Evolutionary conservation across 1,140 invertebrate species (phyloP).

Genomic region (Pogonognathellus flavescens): DNA sequence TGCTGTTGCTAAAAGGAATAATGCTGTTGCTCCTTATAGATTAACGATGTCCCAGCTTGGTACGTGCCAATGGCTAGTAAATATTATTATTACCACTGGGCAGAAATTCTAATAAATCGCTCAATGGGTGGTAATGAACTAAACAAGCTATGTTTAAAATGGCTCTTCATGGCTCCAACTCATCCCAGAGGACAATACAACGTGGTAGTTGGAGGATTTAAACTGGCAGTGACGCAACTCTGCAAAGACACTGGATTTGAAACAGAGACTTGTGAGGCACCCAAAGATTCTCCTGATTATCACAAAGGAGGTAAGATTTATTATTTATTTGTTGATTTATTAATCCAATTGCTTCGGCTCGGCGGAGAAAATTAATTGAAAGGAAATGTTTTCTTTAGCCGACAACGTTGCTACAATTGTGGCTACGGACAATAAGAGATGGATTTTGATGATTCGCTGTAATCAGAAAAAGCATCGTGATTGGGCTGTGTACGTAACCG

Average conservation of each 20-base stretch:
- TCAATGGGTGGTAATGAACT: constrained; percentile 22
- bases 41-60: constrained; percentile 35
- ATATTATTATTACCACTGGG: constrained; percentile 54
- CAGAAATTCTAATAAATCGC: constrained; percentile 46
- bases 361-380: neutral
- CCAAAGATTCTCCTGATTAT: constrained; percentile 27
- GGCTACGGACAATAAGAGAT: constrained; percentile 48
- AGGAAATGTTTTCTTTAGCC: neutral
- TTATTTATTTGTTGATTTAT: neutral
- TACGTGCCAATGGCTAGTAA: constrained; percentile 51
- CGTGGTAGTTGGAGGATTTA: constrained; percentile 28
- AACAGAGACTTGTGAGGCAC: constrained; percentile 50
- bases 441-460: constrained; percentile 52
- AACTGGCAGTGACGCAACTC: neutral
- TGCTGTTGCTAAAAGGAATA: neutral
- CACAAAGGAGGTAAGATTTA: constrained; percentile 49
- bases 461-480: constrained; percentile 27
- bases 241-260: constrained; percentile 42
- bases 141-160: constrained; percentile 47
- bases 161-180: constrained; percentile 52
- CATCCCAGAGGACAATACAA: constrained; percentile 47
- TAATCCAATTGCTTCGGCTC: neutral
- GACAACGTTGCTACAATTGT: constrained; percentile 55
- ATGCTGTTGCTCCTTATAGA: neutral
- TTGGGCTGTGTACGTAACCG: constrained; percentile 40